Percentiles rank a stretch among this genome's conserved stretches.
These are phyloP conservation scores for Acipenser ruthenus DNA, from an alignment of 2,797 vertebrate genomes.

Conservation along the genomic window DNA sequence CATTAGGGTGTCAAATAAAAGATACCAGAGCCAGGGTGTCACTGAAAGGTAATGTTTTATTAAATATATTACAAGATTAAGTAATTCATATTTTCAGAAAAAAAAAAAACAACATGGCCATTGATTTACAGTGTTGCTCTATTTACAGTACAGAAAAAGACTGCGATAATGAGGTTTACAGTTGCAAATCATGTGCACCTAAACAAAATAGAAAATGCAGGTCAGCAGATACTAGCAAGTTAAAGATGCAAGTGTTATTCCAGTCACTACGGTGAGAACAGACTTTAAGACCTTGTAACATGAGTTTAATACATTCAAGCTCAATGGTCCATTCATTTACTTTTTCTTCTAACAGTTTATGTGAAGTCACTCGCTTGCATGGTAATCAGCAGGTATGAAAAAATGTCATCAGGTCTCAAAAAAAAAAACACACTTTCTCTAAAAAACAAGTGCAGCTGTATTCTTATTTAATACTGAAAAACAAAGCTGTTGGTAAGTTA, in stretches of 20 bases:
- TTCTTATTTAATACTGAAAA: no score
- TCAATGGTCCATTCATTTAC: not conserved
- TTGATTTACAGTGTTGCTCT: conserved; percentile 57
- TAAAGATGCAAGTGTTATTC: not conserved
- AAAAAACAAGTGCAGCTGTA: no score
- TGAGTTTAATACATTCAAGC: conserved; percentile 11
- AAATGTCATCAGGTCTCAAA: no score
- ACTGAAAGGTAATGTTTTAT: conserved; percentile 76
- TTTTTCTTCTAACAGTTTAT: no score
- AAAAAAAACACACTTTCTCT: no score
- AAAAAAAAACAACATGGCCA: conserved; percentile 49
- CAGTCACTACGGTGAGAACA: conserved; percentile 5
- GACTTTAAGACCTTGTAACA: not conserved
- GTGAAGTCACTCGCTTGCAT: no score
- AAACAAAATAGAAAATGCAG: conserved; percentile 15
- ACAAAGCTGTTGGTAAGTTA: no score
- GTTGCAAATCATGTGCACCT: conserved; percentile 26
- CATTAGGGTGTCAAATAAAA: no score
- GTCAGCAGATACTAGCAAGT: conserved; percentile 8
- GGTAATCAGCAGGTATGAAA: no score
- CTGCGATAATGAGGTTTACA: conserved; percentile 32
- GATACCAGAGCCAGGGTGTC: conserved; percentile 31
- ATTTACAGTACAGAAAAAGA: conserved; percentile 55
- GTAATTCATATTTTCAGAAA: conserved; percentile 48
- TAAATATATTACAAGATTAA: conserved; percentile 81